phyloP scores from a whole-genome alignment of 2,113 vertebrate genomes.

The Sciurus niger region DNA sequence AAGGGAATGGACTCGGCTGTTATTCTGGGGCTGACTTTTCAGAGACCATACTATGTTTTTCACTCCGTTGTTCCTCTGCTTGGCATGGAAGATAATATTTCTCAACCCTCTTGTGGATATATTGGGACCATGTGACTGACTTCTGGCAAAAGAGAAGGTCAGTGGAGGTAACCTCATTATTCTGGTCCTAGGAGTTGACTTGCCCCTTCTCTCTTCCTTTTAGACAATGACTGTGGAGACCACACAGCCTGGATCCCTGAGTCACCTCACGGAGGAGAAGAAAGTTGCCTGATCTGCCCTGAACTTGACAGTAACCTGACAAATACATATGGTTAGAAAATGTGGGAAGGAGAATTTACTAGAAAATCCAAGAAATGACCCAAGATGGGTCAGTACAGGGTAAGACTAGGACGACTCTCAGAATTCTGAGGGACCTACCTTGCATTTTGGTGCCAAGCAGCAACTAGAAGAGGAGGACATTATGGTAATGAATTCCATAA shows the following conservation, averaged over 20 bases:
- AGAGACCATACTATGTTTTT: not conserved
- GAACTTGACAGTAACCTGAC: not conserved
- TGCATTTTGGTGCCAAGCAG: not conserved
- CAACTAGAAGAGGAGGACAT: not conserved
- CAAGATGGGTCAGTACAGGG: not conserved
- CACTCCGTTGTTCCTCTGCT: not conserved
- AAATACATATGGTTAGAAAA: constrained; percentile 1
- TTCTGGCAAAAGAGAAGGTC: not conserved
- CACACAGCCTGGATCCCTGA: not conserved
- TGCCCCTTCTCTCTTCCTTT: not conserved
- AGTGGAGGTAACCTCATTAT: not conserved
- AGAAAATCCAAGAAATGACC: constrained; percentile 22
- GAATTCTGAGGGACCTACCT: not conserved
- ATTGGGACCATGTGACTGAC: not conserved
- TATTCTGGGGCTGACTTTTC: not conserved
- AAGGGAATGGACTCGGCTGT: not conserved
- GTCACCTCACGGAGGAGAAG: not conserved
- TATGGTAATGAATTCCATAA: constrained; percentile 14
- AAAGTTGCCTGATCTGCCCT: not conserved
- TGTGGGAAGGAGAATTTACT: not conserved
- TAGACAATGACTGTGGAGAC: not conserved
- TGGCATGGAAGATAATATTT: not conserved
- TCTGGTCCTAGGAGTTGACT: not conserved
- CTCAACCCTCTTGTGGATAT: not conserved
- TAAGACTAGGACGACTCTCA: not conserved